Evolutionary conservation across 2,797 vertebrate genomes (phyloP), one percentile per base, ranked within the genome.

Genomic region (Clarias fuscus): DNA sequence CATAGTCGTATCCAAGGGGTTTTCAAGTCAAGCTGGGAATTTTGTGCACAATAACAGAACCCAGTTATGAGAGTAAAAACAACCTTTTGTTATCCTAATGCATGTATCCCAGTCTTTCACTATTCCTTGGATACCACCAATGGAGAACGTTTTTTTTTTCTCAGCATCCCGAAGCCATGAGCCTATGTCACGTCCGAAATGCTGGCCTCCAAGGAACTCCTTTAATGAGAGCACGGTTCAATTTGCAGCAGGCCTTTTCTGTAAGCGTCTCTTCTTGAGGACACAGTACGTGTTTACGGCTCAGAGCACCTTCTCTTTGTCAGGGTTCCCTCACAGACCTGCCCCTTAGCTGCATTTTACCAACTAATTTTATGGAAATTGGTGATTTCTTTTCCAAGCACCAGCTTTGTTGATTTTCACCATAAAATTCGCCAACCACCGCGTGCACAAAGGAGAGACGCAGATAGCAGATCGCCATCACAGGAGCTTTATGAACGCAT

Each of bases 331-430:
- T 92, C 85, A 84, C 62, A 89, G 92, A 84, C 79, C 91, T 90
- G 89, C 85, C 85, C 86, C 84, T 73, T 75, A 7, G n/a, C 88
- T 91, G 67, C 79, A 88, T 84, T 84, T 65, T 76, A 85, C 90
- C 92, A 93, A 92, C 89, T 90, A 92, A 94, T 93, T 92, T 92
- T 91, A 93, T 93, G 91, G 89, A 93, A 94, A 94, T 92, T 67
- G 84, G 88, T 88, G 72, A 81, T 87, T 86, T 90, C 92, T 89
- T 90, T 84, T 76, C 85, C 65, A 73, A 82, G 53, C 71, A 86
- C 89, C 84, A 71, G 88, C 86, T 90, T 85, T 87, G 71, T 85
- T 86, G 90, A 73, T 89, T 91, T 91, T 92, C 86, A 90, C 89
- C 88, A 77, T 75, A 64, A 81, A 78, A 92, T 91, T 86, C 84